Base-by-base conservation (phyloP, 2,113 vertebrate species). In the Corapipo altera region DNA sequence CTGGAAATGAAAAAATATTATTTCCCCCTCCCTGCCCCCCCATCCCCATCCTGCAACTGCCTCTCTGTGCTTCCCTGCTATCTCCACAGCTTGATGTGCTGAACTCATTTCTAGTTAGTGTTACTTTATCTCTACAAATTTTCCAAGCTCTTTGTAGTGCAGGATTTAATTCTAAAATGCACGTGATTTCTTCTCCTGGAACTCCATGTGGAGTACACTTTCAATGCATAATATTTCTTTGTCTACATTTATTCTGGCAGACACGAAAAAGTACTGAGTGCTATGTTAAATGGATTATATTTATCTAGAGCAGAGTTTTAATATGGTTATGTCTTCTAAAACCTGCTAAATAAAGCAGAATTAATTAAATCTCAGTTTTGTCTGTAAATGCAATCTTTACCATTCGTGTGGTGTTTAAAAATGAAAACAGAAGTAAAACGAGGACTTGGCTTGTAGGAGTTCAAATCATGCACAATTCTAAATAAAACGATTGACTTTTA, bases 401-500 rank as follows among this genome's bases (percentile, higher is more conserved):
- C 33, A 14, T 26, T 71, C 24, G 15, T 27, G 15, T 28, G 58
- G 6, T 17, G 19, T 76, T 80, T 74, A 72, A 80, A 32, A 48
- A 33, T 35, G 30, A 58, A 54, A 81, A 14, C 16, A 11, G 43
- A 61, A 83, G n/a, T 78, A 59, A 89, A 88, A 66, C 43, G 64
- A 90, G 35, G 33, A n/a, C 26, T 57, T 58, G 33, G 46, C 0
- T 0, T n/a, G 11, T 33, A 79, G 81, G 55, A 58, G 54, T 85
- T 92, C 67, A 80, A 81, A 71, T 27, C 23, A 26, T 20, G 22
- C 64, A 70, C 48, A 85, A 93, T 95, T 93, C 39, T 80, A 93
- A 95, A 92, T 81, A 71, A 94, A 97, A 89, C 41, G 22, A 55
- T 73, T 95, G 77, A 94, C 84, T 96, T 94, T 69, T 89, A 96